Evolutionary conservation across 2,888 invertebrate genomes (phyloP).

Genomic region (Arenicola marina): DNA sequence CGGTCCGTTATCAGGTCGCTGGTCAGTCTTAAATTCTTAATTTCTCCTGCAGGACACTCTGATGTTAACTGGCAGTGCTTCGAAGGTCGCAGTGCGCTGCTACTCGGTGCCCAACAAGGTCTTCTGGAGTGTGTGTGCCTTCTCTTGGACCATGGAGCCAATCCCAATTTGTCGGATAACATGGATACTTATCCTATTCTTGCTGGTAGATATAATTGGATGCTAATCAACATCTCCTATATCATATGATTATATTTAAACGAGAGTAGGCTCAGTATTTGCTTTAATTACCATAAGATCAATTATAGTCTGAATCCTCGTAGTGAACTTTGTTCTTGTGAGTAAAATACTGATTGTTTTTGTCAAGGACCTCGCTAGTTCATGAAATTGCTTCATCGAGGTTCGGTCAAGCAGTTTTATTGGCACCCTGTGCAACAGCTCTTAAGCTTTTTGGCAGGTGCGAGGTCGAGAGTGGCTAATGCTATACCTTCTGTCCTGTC

Average conservation of each 20-base stretch:
- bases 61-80: conserved; percentile 24
- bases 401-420: too few species aligned
- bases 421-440: too few species aligned
- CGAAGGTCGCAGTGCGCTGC: conserved; percentile 49
- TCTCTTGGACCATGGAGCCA: conserved; percentile 50
- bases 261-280: too few species aligned
- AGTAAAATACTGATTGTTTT: too few species aligned
- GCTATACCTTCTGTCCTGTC: not conserved
- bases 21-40: not conserved
- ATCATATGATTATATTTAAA: too few species aligned
- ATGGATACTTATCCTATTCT: conserved; percentile 47
- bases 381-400: too few species aligned
- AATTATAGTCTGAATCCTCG: too few species aligned
- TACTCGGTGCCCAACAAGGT: conserved; percentile 51
- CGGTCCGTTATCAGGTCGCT: not conserved
- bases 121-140: conserved; percentile 41
- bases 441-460: too few species aligned
- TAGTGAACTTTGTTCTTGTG: too few species aligned
- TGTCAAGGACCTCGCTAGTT: too few species aligned
- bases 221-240: not conserved
- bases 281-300: not conserved
- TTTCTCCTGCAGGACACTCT: conserved; percentile 64
- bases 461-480: too few species aligned
- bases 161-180: conserved; percentile 38
- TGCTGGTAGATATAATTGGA: conserved; percentile 42